Evolutionary conservation across 1,140 invertebrate genomes (phyloP), one percentile per base, ranked within the genome.

Genomic region (Solenopsis invicta): DNA sequence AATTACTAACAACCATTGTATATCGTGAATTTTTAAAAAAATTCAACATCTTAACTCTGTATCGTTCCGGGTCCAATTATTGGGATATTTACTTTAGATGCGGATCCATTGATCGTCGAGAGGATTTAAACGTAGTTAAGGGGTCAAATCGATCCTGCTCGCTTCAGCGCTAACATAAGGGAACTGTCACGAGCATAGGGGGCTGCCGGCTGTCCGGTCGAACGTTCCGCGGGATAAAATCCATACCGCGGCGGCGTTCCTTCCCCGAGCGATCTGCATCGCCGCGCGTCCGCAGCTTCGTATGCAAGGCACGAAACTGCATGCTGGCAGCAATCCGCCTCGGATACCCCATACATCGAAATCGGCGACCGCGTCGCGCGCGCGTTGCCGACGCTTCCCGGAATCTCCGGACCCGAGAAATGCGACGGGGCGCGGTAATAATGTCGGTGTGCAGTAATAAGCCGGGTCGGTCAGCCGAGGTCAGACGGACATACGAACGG

Each of bases 401-500:
- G 89, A 90, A 90, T 90, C 86, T 90, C 89, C 74, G 88, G 69
- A 56, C 74, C 72, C 59, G 89, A 90, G 89, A 90, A 89, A 90
- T 90, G 89, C 80, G 77, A 75, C 66, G 56, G 76, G 88, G 88
- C 78, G 89, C 88, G 89, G 78, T 90, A 90, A 90, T 90, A 90
- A 90, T 90, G 88, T 86, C 88, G 76, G 89, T 80, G 88, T 48
- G 64, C 85, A 56, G 88, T 90, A 90, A 90, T 90, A 89, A 90
- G 85, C 89, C 72, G 66, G 52, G n/a, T 72, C 37, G 67, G 85
- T 87, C 77, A 72, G 34, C 82, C 80, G 78, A 66, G 64, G 67
- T 74, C 84, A 62, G 80, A 66, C 56, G 41, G 76, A 56, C 85
- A 67, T 37, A 80, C 66, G 48, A 74, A 74, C 85, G 77, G 87